Conservation (phyloP, 2,797 vertebrate genomes). For the Phrynocephalus forsythii region DNA sequence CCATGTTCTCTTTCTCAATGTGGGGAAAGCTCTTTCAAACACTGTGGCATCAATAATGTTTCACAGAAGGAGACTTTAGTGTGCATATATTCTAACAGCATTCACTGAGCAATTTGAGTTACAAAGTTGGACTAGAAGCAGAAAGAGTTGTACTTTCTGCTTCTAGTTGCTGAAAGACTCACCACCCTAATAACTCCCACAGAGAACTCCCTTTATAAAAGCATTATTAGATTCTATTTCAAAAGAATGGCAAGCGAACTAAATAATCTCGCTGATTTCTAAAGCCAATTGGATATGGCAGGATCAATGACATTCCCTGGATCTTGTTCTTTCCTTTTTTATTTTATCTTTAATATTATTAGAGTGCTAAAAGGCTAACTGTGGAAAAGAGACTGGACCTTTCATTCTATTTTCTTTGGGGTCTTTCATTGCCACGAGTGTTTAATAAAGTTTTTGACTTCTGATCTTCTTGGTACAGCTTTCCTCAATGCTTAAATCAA, state of each 20-base stretch:
- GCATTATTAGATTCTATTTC: conserved; percentile 32
- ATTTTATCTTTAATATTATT: conserved; percentile 22
- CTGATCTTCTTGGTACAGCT: conserved; percentile 12
- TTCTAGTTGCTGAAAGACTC: background rate
- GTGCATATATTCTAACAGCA: conserved; percentile 24
- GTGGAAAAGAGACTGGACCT: background rate
- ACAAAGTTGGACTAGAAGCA: conserved; percentile 48
- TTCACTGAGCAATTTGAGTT: conserved; percentile 47
- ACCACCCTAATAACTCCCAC: conserved; percentile 34
- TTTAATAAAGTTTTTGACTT: conserved; percentile 12
- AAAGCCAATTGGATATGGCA: conserved; percentile 27
- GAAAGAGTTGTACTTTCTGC: conserved; percentile 52
- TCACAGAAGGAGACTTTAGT: conserved; percentile 34
- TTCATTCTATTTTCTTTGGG: conserved; percentile 27
- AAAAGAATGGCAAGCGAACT: conserved; percentile 22
- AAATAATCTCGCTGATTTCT: conserved; percentile 24
- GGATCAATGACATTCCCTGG: conserved; percentile 37
- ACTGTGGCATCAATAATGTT: conserved; percentile 17
- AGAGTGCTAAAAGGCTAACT: conserved; percentile 42
- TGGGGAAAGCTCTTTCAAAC: background rate
- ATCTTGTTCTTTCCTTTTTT: background rate
- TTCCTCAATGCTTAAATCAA: conserved; percentile 40
- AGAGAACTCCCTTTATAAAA: conserved; percentile 44
- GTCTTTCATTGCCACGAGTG: conserved; percentile 2
- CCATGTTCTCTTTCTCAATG: background rate